Evolutionary conservation across 1,140 invertebrate species (phyloP).

Genomic region (Steinernema khuongi): DNA sequence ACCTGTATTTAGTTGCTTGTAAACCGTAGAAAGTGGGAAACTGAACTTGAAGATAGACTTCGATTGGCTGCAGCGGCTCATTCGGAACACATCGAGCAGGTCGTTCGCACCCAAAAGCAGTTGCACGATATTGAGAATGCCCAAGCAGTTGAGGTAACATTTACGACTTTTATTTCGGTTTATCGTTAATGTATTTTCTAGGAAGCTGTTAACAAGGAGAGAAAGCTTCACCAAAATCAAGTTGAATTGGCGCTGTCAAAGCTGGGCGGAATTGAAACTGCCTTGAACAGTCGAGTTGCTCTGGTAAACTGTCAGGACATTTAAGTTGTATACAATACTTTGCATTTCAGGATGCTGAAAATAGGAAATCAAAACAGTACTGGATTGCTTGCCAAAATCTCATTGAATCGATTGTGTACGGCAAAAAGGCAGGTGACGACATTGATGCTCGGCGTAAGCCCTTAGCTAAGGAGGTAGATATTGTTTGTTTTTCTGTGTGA

Average conservation of each 20-base stretch:
- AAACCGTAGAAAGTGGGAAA: constrained; percentile 68
- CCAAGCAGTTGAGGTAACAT: constrained; percentile 21
- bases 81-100: constrained; percentile 73
- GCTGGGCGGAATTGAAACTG: constrained; percentile 77
- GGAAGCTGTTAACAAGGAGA: constrained; percentile 63
- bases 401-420: constrained; percentile 69
- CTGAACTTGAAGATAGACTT: constrained; percentile 71
- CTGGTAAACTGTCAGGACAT: constrained; percentile 27
- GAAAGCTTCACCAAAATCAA: constrained; percentile 70
- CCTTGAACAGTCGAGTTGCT: constrained; percentile 71
- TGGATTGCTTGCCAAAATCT: constrained; percentile 86
- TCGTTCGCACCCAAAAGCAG: constrained; percentile 63
- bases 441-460: constrained; percentile 66
- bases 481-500: background rate
- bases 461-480: constrained; percentile 63
- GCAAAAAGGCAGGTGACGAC: constrained; percentile 61
- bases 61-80: constrained; percentile 75
- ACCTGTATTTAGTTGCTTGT: constrained; percentile 63
- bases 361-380: constrained; percentile 76
- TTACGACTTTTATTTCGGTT: constrained; percentile 9
- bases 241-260: constrained; percentile 75
- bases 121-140: constrained; percentile 9
- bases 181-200: background rate
- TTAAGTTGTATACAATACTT: constrained; percentile 23
- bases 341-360: constrained; percentile 68